Conservation (phyloP, 37 sponge, comb jelly and placozoan genomes). For the Oopsacas minuta region DNA sequence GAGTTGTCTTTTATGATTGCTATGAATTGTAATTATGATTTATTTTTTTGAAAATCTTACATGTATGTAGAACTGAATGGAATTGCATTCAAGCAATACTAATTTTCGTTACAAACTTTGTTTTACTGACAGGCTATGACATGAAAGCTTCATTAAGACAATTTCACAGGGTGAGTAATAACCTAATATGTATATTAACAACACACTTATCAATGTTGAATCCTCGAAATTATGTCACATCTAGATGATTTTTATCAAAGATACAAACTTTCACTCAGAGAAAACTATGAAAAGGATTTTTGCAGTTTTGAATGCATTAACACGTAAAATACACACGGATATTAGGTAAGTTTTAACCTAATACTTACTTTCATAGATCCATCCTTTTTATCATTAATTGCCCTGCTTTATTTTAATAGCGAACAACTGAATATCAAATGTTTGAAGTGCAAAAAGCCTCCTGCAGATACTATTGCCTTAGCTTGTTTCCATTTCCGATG, state of each 20-base stretch:
- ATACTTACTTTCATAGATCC: neutral
- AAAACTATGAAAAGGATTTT: neutral
- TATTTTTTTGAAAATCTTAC: too few species aligned
- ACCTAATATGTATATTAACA: too few species aligned
- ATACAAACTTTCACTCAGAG: neutral
- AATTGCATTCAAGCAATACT: neutral
- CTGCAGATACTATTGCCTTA: neutral
- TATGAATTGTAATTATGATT: too few species aligned
- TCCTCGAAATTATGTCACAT: neutral
- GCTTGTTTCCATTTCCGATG: neutral
- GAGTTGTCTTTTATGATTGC: too few species aligned
- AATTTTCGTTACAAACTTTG: neutral
- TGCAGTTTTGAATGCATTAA: neutral
- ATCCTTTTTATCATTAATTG: neutral
- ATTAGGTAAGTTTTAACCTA: neutral
- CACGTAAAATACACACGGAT: neutral
- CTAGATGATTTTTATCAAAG: neutral
- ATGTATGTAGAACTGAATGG: neutral
- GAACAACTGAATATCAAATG: neutral
- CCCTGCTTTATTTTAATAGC: neutral
- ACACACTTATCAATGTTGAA: too few species aligned
- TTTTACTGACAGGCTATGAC: neutral
- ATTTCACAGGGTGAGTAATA: neutral
- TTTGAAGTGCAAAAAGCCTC: neutral
- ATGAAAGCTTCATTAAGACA: neutral